phyloP scores from a whole-genome alignment of 2,113 vertebrate genomes.

The Rostratula benghalensis region DNA sequence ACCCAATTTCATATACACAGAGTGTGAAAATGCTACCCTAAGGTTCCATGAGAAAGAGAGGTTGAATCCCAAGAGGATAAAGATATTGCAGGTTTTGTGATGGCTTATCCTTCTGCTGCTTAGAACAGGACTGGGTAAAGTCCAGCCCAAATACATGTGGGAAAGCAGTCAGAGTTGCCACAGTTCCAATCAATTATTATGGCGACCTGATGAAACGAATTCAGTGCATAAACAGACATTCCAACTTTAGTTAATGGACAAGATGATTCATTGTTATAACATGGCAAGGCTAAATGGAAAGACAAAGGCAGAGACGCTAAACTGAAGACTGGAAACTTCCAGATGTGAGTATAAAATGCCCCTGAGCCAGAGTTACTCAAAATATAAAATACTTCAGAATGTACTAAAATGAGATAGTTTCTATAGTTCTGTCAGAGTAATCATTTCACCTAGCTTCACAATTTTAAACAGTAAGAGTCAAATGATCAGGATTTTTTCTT shows the following conservation, averaged over 20 bases:
- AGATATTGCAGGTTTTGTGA: not conserved
- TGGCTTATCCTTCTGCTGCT: slow-evolving; percentile 14
- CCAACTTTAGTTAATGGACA: slow-evolving; percentile 61
- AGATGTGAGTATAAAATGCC: slow-evolving; percentile 23
- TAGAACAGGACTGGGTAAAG: slow-evolving; percentile 3
- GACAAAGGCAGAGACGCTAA: slow-evolving; percentile 10
- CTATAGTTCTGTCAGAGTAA: slow-evolving; percentile 46
- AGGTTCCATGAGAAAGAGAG: not conserved
- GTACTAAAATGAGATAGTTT: slow-evolving; percentile 14
- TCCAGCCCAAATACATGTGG: slow-evolving; percentile 41
- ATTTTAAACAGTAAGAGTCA: slow-evolving; percentile 23
- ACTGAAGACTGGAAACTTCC: slow-evolving; percentile 53
- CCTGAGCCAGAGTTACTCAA: slow-evolving; percentile 7
- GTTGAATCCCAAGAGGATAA: not conserved
- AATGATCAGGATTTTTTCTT: not conserved
- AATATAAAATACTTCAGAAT: slow-evolving; percentile 46
- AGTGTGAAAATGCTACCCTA: slow-evolving; percentile 14
- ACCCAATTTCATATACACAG: not conserved
- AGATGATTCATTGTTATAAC: slow-evolving; percentile 68
- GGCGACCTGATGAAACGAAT: slow-evolving; percentile 57
- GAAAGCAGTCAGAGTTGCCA: slow-evolving; percentile 53
- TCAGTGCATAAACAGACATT: slow-evolving; percentile 59
- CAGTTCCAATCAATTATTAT: slow-evolving; percentile 60
- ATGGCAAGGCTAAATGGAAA: slow-evolving; percentile 59
- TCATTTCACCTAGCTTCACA: slow-evolving; percentile 39